Evolutionary conservation across 2,797 vertebrate genomes (phyloP), one percentile per base, ranked within the genome.

Genomic region (Zenarchopterus dispar): DNA sequence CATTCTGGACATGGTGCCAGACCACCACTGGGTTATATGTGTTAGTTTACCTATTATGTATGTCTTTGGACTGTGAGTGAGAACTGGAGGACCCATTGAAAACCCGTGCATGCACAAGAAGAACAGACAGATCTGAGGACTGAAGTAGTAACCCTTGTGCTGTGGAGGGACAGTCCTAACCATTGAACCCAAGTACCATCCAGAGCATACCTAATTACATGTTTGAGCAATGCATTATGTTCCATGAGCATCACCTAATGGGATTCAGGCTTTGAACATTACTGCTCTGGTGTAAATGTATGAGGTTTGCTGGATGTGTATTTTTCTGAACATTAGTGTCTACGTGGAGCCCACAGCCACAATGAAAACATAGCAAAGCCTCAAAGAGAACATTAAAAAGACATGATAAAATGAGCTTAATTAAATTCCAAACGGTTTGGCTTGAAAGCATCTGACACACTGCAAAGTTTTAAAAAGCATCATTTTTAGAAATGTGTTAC

Each of bases 341-440:
- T 31, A 18, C 58, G 44, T n/a, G 10, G 31, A 56, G 41, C 41
- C 44, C 24, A 15, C 24, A 48, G 4, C 57, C 60, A 16, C 51
- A 64, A 50, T 2, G 19, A 44, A 67, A 81, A 60, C 16, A 66
- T 18, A 24, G 48, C n/a, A 21, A 67, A 47, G 41, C 58, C 36
- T 74, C 49, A 63, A 68, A 59, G 48, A 66, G 48, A 62, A 69
- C 63, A 60, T 70, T 41, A 73, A 84, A 78, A 6, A 57, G 56
- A 57, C 73, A 65, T 50, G 67, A 84, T 84, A 81, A 73, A 45
- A 52, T 11, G 5, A 45, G 56, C 58, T 65, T 85, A 79, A 89
- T 87, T 84, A 67, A 82, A 87, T 80, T 73, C 62, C 56, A 44
- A 54, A 47, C 36, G 67, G 51, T 62, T 60, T 62, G 63, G 24